These are phyloP conservation scores for Pheosia gnoma DNA, from an alignment of 2,888 invertebrate genomes.

Conservation along the genomic window DNA sequence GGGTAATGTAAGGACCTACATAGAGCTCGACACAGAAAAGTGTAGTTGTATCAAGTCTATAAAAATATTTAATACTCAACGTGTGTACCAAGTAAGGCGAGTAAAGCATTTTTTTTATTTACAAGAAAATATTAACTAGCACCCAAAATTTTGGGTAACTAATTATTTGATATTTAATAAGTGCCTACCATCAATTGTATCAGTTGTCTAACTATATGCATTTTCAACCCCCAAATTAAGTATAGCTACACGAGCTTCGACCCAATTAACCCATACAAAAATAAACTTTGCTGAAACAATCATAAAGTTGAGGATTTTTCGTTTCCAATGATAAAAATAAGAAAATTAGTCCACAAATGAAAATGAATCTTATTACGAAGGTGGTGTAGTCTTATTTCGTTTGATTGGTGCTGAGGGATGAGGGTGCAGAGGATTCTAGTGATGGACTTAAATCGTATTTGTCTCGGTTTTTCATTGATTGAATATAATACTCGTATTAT, in stretches of 20 bases:
- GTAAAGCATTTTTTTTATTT: too few species aligned
- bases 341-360: conserved; percentile 40
- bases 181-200: conserved; percentile 24
- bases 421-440: conserved; percentile 51
- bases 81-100: too few species aligned
- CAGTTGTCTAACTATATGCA: conserved; percentile 28
- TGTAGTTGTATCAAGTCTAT: too few species aligned
- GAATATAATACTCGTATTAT: conserved; percentile 23
- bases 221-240: conserved; percentile 30
- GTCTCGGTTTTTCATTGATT: conserved; percentile 23
- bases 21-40: too few species aligned
- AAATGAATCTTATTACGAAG: conserved; percentile 50
- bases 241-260: conserved; percentile 42
- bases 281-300: conserved; percentile 19
- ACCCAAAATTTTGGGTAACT: conserved; percentile 7
- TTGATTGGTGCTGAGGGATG: conserved; percentile 31
- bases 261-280: conserved; percentile 31
- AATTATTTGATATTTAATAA: conserved; percentile 34
- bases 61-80: too few species aligned
- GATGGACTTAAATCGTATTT: conserved; percentile 45
- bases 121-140: too few species aligned
- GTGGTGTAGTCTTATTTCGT: conserved; percentile 47
- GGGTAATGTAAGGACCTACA: too few species aligned
- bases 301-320: conserved; percentile 27
- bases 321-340: conserved; percentile 34